Conservation (phyloP, 2,797 vertebrate genomes). For the Crypturellus tataupa region DNA sequence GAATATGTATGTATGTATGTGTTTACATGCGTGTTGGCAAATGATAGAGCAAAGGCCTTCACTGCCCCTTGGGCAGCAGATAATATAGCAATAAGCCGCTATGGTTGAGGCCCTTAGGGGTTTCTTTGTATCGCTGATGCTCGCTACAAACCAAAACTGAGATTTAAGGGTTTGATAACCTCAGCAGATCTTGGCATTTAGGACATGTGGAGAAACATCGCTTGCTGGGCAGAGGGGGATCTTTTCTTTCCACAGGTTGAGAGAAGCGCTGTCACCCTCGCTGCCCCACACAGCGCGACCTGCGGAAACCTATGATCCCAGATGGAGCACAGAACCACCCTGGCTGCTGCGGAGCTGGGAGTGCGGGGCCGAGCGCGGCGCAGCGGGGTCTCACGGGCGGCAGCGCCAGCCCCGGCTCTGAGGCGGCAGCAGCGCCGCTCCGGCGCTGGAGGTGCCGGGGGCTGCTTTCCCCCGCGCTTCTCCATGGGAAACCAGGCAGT, state of each 20-base stretch:
- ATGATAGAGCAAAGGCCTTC: background rate
- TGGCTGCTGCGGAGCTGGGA: no score
- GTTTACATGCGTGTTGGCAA: background rate
- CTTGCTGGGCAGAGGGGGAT: background rate
- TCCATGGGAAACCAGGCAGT: background rate
- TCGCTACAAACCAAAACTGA: background rate
- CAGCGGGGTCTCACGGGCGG: no score
- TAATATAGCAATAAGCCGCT: background rate
- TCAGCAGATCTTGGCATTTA: background rate
- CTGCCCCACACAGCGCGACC: background rate
- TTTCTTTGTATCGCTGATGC: background rate
- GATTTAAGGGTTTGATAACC: rapidly evolving
- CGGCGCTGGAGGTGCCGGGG: no score
- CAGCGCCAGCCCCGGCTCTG: no score
- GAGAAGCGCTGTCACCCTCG: background rate
- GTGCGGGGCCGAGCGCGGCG: no score
- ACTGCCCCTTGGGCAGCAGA: background rate
- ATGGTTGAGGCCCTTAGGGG: background rate
- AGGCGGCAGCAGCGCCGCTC: no score
- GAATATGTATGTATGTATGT: background rate
- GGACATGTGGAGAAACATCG: background rate
- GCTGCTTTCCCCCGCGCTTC: background rate
- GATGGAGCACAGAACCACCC: background rate
- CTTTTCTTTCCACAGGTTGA: background rate
- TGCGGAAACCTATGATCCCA: background rate